These are phyloP conservation scores for Cetoscarus ocellatus DNA, from an alignment of 2,797 vertebrate species.

Conservation along the genomic window DNA sequence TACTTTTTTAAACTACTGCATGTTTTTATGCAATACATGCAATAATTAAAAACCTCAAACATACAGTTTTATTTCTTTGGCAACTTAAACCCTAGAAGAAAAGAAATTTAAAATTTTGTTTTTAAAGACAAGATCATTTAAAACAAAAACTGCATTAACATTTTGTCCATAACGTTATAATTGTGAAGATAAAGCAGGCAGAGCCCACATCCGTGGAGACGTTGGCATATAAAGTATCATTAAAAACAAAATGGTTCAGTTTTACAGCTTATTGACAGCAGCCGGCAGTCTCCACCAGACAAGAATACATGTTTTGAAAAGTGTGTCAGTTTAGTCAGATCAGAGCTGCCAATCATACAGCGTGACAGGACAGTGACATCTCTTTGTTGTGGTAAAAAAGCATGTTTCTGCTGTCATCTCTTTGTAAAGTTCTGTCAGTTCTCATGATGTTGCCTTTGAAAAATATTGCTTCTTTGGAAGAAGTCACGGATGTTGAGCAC, in stretches of 20 bases:
- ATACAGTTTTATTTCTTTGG: too few relatives aligned
- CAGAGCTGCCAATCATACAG: constrained; percentile 18
- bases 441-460: background rate
- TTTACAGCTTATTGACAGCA: constrained; percentile 27
- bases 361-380: background rate
- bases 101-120: too few relatives aligned
- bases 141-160: background rate
- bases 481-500: background rate
- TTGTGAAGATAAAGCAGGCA: constrained; percentile 6
- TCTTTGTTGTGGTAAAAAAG: background rate
- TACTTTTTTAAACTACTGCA: too few relatives aligned
- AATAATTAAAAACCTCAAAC: too few relatives aligned
- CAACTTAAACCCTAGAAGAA: too few relatives aligned
- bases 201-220: constrained; percentile 16
- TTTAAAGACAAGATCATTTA: background rate
- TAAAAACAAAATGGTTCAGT: constrained; percentile 4
- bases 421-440: background rate
- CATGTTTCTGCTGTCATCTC: background rate
- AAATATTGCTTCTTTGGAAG: background rate
- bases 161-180: constrained; percentile 10
- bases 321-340: constrained; percentile 9
- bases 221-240: constrained; percentile 11
- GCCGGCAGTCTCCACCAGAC: constrained; percentile 4
- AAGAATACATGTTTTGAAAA: constrained; percentile 11
- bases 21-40: too few relatives aligned